These are phyloP conservation scores for Cephus rjabovi DNA, from an alignment of 2,888 invertebrate species.

Conservation along the genomic window DNA sequence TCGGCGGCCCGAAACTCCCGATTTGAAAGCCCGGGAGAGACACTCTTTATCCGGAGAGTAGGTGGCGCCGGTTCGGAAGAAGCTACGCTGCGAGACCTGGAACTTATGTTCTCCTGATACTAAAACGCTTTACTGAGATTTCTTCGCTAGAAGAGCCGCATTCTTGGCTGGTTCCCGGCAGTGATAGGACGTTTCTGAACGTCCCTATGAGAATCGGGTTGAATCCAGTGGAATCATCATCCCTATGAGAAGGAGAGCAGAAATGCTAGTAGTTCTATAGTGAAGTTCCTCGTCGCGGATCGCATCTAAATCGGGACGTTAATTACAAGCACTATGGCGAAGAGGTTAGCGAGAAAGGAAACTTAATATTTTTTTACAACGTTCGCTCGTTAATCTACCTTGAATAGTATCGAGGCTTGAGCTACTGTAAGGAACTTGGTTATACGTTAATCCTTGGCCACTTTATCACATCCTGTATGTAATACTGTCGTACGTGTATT, in stretches of 20 bases:
- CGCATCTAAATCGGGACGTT: neutral
- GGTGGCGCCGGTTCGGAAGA: neutral
- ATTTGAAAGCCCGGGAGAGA: neutral
- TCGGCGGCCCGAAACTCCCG: conserved; percentile 11
- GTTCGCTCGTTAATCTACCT: neutral
- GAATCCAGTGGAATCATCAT: neutral
- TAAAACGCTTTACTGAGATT: conserved; percentile 30
- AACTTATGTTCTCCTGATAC: conserved; percentile 28
- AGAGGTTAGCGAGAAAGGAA: neutral
- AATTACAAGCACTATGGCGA: neutral
- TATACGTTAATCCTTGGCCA: neutral
- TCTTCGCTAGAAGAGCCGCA: conserved; percentile 27
- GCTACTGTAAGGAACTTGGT: neutral
- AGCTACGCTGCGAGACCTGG: neutral
- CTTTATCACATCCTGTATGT: neutral
- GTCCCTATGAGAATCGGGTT: neutral
- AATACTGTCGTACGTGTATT: neutral
- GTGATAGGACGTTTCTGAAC: neutral
- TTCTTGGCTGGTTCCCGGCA: conserved; percentile 10
- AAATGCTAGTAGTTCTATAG: neutral
- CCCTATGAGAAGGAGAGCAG: neutral
- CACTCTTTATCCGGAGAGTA: neutral
- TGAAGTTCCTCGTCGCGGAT: neutral
- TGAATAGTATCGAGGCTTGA: neutral
- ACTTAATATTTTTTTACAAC: neutral